Evolutionary conservation across 2,797 vertebrate species (phyloP), one percentile per base, ranked within the genome.

Genomic region (Sciaenops ocellatus): DNA sequence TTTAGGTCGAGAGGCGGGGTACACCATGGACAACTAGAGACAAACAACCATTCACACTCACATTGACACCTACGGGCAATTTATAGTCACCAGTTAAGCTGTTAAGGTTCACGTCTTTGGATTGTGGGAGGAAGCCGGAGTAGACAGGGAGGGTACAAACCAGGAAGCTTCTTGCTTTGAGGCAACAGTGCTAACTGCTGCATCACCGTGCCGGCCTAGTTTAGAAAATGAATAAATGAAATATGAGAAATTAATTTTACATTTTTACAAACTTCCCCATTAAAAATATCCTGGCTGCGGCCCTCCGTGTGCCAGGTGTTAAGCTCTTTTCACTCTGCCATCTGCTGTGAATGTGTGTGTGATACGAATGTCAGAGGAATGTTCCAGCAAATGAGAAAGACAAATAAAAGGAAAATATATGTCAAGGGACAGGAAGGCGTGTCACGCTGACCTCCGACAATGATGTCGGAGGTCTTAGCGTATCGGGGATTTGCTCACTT

Each of bases 351-450:
- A 55, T 42, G 13, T n/a, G 66, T n/a, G 66, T 38, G 46, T 18
- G 60, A 62, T 15, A 73, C 44, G 66, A 76, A 76, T 73, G 60
- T 76, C 63, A 57, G 24, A 63, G 63, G 59, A 66, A 73, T 34
- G 56, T 50, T 61, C n/a, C 67, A 22, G 68, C 30, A 22, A 17
- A 63, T 5, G 22, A 56, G 20, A n/a, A 55, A 41, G 26, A 30
- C 51, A 48, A 62, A 72, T 55, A 48, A 59, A 8, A 42, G 20
- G 26, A 34, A 28, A 52, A 51, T 73, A 56, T 9, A 78, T 46
- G 20, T 47, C 60, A 56, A 11, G 70, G 73, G 69, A 56, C 59
- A 22, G 60, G 61, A 48, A 38, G 34, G 9, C 34, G 62, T 1
- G 50, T 63, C 73, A 69, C 15, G 22, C 3, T 66, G 48, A 72